Base-by-base conservation (phyloP, 2,113 vertebrate species). In the Hyaena hyaena region DNA sequence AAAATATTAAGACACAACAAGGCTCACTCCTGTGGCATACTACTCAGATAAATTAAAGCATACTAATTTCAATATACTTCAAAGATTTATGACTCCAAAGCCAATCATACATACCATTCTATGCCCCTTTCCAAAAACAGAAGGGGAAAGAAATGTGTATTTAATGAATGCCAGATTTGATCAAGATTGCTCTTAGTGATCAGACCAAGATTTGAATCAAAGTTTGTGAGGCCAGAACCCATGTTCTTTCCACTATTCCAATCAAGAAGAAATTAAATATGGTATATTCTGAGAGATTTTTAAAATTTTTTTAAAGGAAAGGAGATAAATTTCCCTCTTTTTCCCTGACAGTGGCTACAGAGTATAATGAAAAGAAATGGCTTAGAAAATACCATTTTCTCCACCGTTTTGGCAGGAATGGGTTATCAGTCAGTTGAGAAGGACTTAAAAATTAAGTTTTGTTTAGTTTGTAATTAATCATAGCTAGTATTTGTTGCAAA, bases 281-380 rank as follows among this genome's bases (percentile, higher is more conserved):
- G 19, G 48, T 26, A 31, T 48, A 95, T 45, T 14, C 24, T 26
- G 24, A 21, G 24, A 24, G 5, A 55, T 28, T 73, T 77, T 45
- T 66, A 45, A 66, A 45, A 35, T 50, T 24, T 66, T 86, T 74
- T 63, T 58, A 19, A 88, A 93, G 33, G 53, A 89, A 90, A 61
- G n/a, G 71, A 65, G 33, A 95, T 68, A 73, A 66, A 80, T 80
- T 66, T 61, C 28, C 73, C 8, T 39, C 73, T 15, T 39, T 80
- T 90, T 86, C 45, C 10, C n/a, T 73, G 12, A 19, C 94, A 94
- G 14, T 85, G 48, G 23, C 10, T 94, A 10, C 16, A 84, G 33
- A 93, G 95, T 66, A 91, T 88, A 93, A 93, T 50, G 28, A 84
- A 97, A 95, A 88, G 39, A 76, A 93, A 71, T 73, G 55, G 28